Evolutionary conservation across 1,140 invertebrate species (phyloP).

Genomic region (Acromyrmex heyeri): DNA sequence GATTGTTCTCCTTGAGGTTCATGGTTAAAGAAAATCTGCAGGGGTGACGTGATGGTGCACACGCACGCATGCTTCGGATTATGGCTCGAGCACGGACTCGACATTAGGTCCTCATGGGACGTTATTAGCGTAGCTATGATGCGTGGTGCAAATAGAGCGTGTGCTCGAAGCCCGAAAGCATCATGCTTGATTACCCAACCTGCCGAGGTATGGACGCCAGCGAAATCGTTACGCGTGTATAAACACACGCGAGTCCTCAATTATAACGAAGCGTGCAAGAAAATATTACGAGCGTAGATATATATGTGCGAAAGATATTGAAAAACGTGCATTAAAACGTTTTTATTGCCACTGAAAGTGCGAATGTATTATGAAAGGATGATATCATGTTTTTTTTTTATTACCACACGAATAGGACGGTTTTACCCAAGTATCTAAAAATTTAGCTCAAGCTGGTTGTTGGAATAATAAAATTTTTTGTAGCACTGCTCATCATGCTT

Average conservation of each 20-base stretch:
- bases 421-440: no score
- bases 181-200: constrained; percentile 84
- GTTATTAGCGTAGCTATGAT: constrained; percentile 84
- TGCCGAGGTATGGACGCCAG: constrained; percentile 73
- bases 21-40: constrained; percentile 37
- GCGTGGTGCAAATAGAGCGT: constrained; percentile 81
- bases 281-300: background rate
- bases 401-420: background rate
- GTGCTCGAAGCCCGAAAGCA: constrained; percentile 82
- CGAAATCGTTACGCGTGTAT: constrained; percentile 31
- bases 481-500: no score
- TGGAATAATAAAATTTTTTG: no score
- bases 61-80: constrained; percentile 78
- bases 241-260: constrained; percentile 25
- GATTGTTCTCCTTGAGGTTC: constrained; percentile 12
- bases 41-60: constrained; percentile 13
- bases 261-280: constrained; percentile 5
- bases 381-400: background rate
- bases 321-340: background rate
- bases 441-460: no score
- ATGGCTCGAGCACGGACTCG: constrained; percentile 65
- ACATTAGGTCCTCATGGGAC: constrained; percentile 82
- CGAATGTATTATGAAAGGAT: background rate
- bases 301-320: background rate
- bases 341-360: background rate